Evolutionary conservation across 2,113 vertebrate species (phyloP), one percentile per base, ranked within the genome.

Genomic region (Aptenodytes patagonicus): DNA sequence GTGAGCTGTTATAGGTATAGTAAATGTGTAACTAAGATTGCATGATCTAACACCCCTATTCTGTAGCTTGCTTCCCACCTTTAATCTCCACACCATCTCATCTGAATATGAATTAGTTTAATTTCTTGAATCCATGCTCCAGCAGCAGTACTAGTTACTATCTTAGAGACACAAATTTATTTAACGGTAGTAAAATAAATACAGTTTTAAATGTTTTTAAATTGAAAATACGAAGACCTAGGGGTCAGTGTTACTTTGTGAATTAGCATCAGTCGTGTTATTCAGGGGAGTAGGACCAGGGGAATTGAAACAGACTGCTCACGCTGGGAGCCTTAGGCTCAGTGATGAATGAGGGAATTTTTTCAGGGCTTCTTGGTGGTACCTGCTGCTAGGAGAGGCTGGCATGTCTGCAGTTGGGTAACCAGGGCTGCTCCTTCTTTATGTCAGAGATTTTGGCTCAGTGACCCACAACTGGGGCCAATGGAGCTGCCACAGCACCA

Each of bases 1-100:
- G 83, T 54, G 87, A 93, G 88, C 82, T 90, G 69, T 95, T 95
- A 93, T 38, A 91, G 76, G 24, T 93, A 94, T 3, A 87, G 85
- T 84, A 93, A 94, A 91, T 93, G 89, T 96, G 84, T 95, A 91
- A 80, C 94, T 81, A 92, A 93, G 88, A 78, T 79, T 57, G 70
- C 57, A 65, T 64, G 68, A 81, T 69, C 83, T 86, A 90, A 68
- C 68, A 87, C 32, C 42, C 10, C 66, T 68, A 1, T 62, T 81
- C 68, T 60, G 25, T 58, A 80, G 13, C 61, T 91, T 87, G 47
- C 87, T 83, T 78, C 65, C 76, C 32, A 72, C 57, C 55, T 89
- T 93, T 55, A 52, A 73, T 96, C 55, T 90, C 46, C 58, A 52
- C 51, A 31, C 16, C 12, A 65, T 60, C 65, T 90, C 18, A 36